Evolutionary conservation across 1,140 invertebrate species (phyloP).

Genomic region (Antheraea mylitta): DNA sequence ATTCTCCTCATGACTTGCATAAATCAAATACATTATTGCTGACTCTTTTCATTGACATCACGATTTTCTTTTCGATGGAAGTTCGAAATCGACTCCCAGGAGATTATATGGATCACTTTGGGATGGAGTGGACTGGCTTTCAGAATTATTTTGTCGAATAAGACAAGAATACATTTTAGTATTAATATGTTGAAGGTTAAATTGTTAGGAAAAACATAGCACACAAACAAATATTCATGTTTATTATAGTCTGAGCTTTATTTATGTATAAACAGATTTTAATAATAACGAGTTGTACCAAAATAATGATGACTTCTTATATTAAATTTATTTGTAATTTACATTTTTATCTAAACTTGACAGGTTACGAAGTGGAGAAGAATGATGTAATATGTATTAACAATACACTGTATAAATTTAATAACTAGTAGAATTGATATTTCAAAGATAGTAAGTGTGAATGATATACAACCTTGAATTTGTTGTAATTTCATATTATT

Average conservation of each 20-base stretch:
- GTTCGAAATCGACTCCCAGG: too few relatives aligned
- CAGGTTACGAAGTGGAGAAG: not conserved
- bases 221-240: not conserved
- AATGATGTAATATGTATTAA: not conserved
- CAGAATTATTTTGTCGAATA: not conserved
- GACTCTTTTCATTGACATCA: too few relatives aligned
- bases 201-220: not conserved
- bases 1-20: too few relatives aligned
- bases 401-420: not conserved
- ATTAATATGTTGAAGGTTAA: not conserved
- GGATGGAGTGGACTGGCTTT: too few relatives aligned
- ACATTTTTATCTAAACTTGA: not conserved
- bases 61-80: too few relatives aligned
- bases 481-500: not conserved
- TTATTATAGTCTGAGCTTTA: conserved; percentile 2
- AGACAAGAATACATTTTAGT: not conserved
- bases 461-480: not conserved
- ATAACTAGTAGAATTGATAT: not conserved
- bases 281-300: not conserved
- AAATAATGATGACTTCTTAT: conserved; percentile 1
- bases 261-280: not conserved
- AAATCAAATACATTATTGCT: too few relatives aligned
- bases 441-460: not conserved
- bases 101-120: too few relatives aligned
- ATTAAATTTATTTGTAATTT: not conserved